Evolutionary conservation across 2,113 vertebrate genomes (phyloP).

Genomic region (Arenaria interpres): DNA sequence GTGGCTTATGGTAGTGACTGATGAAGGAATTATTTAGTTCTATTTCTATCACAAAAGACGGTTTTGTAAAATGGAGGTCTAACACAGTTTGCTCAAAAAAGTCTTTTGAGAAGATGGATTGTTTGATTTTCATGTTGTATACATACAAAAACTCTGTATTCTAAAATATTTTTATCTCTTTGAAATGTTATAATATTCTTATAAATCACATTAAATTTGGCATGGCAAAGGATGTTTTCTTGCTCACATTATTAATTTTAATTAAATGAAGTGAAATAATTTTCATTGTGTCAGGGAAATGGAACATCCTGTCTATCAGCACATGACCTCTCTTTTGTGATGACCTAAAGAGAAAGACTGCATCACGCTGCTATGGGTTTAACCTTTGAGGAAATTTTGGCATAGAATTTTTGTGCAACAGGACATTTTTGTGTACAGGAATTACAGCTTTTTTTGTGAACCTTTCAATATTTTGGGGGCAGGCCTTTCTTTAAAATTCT

Average conservation of each 20-base stretch:
- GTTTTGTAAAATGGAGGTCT: background rate
- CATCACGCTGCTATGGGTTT: background rate
- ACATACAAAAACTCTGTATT: background rate
- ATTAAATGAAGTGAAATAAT: background rate
- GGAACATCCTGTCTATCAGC: background rate
- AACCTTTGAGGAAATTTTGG: background rate
- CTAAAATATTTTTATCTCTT: background rate
- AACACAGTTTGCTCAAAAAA: background rate
- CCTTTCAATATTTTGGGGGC: background rate
- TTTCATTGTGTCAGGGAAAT: background rate
- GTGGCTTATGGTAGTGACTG: background rate
- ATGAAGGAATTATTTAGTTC: background rate
- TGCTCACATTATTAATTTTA: background rate
- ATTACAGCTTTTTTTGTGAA: background rate
- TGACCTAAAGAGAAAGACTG: background rate
- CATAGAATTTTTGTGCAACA: background rate
- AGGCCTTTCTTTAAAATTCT: background rate
- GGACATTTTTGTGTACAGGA: background rate
- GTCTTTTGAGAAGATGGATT: background rate
- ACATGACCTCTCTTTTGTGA: background rate
- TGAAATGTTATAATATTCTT: background rate
- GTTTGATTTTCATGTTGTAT: background rate
- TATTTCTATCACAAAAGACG: background rate
- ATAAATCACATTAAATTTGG: background rate
- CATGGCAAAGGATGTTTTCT: background rate